Base-by-base conservation (phyloP, 2,888 invertebrate genomes). In the Troides oblongomaculatus region DNA sequence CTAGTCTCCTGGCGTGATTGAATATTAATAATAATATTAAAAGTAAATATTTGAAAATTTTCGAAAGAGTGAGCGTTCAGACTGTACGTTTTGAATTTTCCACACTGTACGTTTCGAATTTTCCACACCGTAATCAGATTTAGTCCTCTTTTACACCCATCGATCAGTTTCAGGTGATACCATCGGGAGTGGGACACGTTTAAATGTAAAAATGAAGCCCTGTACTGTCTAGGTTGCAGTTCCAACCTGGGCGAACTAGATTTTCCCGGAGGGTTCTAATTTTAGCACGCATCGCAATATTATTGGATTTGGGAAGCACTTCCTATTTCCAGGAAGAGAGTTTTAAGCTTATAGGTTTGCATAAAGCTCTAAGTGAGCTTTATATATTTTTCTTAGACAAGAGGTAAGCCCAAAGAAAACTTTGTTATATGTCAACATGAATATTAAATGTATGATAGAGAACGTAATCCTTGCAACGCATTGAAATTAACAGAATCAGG, bases 161-260 rank as follows among this genome's bases (percentile, higher is more conserved):
- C 58, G 53, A 68, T 68, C 53, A 60, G 21, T 60, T 68, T 36
- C 56, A 68, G 59, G 64, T 64, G 60, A 68, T 23, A 53, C 39
- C 43, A 60, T 25, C 53, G 53, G 64, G 60, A 68, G n/a, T 61
- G 53, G 43, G 60, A 43, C 68, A 43, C 59, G 64, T 64, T 60
- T 64, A 64, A 69, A 64, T 69, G 64, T 64, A 64, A 30, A 68
- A 64, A 68, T 46, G 59, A 53, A 53, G 50, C 63, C 39, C 53
- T 64, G 43, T 50, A 30, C 53, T 50, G 63, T 61, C 39, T 53
- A 64, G 21, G 25, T 58, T 23, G 58, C 12, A 56, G 53, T 23
- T 23, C 0, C 23, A 25, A 53, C 66, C 66, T 50, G 59, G 43
- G 36, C n/a, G 68, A 64, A 64, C 68, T 64, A 69, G 60, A 63